phyloP scores from a whole-genome alignment of 1,140 invertebrate genomes.

The Artemia franciscana region DNA sequence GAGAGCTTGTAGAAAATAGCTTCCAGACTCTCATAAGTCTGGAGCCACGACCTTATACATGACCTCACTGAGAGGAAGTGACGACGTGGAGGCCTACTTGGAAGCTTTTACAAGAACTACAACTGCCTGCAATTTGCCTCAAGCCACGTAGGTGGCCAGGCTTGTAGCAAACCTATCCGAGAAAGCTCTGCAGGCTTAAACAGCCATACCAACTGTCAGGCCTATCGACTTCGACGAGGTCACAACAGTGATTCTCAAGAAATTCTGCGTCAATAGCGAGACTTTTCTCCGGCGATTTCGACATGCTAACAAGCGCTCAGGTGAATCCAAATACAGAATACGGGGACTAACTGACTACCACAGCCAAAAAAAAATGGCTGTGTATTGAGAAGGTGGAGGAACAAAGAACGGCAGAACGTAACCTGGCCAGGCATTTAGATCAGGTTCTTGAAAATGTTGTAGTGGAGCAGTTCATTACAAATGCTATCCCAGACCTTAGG shows the following conservation, averaged over 20 bases:
- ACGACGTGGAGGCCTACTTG: not conserved
- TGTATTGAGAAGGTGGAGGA: not conserved
- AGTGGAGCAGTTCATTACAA: not conserved
- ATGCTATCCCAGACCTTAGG: not conserved
- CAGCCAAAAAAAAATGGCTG: not conserved
- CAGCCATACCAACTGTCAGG: not conserved
- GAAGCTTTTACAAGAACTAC: not conserved
- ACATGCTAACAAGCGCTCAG: not conserved
- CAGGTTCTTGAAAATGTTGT: not conserved
- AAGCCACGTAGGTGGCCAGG: not conserved
- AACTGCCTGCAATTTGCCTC: not conserved
- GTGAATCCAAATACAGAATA: not conserved
- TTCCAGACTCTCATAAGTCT: too few species aligned
- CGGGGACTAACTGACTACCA: not conserved
- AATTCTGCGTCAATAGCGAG: not conserved
- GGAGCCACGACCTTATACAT: not conserved
- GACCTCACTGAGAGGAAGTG: not conserved
- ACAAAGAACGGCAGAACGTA: not conserved
- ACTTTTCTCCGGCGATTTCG: not conserved
- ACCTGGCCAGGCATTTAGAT: not conserved
- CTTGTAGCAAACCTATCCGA: not conserved
- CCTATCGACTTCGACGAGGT: not conserved
- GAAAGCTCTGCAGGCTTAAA: not conserved
- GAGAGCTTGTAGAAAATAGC: too few species aligned
- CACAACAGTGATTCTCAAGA: not conserved